Evolutionary conservation across 2,888 invertebrate genomes (phyloP).

Genomic region (Latrodectus hesperus): DNA sequence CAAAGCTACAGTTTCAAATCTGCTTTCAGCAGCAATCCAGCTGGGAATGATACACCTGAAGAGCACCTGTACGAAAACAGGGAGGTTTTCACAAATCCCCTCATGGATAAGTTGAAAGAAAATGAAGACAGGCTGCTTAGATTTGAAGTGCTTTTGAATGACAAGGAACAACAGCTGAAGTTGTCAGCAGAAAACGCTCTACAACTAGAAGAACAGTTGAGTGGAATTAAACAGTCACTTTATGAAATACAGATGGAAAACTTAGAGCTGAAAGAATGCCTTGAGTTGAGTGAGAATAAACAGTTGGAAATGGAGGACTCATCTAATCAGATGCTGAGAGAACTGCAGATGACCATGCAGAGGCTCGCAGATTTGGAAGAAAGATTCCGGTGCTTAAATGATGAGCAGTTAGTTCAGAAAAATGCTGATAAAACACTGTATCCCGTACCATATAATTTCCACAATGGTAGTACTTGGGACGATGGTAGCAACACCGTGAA

Average conservation of each 20-base stretch:
- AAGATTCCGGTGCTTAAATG: slow-evolving; percentile 51
- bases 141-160: slow-evolving; percentile 52
- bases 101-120: slow-evolving; percentile 58
- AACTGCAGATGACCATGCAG: slow-evolving; percentile 64
- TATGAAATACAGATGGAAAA: slow-evolving; percentile 67
- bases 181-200: slow-evolving; percentile 59
- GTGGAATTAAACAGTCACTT: slow-evolving; percentile 55
- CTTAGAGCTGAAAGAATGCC: slow-evolving; percentile 60
- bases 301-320: slow-evolving; percentile 63
- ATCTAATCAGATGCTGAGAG: slow-evolving; percentile 56
- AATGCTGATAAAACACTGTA: slow-evolving; percentile 44
- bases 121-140: slow-evolving; percentile 55
- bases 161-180: slow-evolving; percentile 55
- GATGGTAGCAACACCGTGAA: slow-evolving; percentile 16
- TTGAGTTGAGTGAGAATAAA: slow-evolving; percentile 61
- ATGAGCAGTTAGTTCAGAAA: slow-evolving; percentile 34
- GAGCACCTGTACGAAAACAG: slow-evolving; percentile 28
- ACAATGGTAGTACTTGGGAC: slow-evolving; percentile 52
- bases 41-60: slow-evolving; percentile 15
- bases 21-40: slow-evolving; percentile 16
- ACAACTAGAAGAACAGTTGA: slow-evolving; percentile 59
- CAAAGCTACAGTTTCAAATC: slow-evolving; percentile 52
- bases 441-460: slow-evolving; percentile 46
- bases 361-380: slow-evolving; percentile 52
- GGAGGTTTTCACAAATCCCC: slow-evolving; percentile 1